phyloP scores from a whole-genome alignment of 2,797 vertebrate genomes.

The Falco novaeseelandiae region DNA sequence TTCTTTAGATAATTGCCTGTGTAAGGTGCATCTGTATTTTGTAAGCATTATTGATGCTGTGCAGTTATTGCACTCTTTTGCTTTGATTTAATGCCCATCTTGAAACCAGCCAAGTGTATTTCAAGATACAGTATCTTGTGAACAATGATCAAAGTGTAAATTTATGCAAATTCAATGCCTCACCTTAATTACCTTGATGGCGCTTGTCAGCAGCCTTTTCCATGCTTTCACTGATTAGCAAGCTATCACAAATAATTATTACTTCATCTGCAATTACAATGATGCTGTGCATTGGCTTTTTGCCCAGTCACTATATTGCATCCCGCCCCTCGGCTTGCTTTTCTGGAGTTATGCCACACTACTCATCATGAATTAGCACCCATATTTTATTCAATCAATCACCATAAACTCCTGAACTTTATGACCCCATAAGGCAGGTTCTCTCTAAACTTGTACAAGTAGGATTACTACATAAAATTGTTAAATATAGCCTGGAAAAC shows the following conservation, averaged over 20 bases:
- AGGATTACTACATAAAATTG: background rate
- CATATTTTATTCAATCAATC: constrained; percentile 20
- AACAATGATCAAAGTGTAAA: constrained; percentile 78
- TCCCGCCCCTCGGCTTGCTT: background rate
- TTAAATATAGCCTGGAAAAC: background rate
- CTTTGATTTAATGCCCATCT: constrained; percentile 71
- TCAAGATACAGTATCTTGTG: constrained; percentile 57
- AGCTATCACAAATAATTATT: constrained; percentile 76
- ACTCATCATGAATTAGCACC: background rate
- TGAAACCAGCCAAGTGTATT: constrained; percentile 57
- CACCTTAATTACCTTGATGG: constrained; percentile 78
- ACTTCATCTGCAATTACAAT: constrained; percentile 77
- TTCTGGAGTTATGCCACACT: background rate
- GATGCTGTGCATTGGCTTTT: constrained; percentile 46
- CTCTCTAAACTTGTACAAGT: background rate
- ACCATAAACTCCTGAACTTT: constrained; percentile 22
- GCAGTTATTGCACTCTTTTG: constrained; percentile 41
- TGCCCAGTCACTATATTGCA: constrained; percentile 12
- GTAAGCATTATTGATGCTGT: constrained; percentile 69
- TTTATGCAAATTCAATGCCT: constrained; percentile 77
- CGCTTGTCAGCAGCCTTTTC: constrained; percentile 73
- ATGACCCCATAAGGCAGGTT: background rate
- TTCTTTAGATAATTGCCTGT: constrained; percentile 38
- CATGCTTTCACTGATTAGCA: constrained; percentile 72
- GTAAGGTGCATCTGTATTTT: constrained; percentile 55